Conservation (phyloP, 2,113 vertebrate genomes). For the Brachypteracias leptosomus region DNA sequence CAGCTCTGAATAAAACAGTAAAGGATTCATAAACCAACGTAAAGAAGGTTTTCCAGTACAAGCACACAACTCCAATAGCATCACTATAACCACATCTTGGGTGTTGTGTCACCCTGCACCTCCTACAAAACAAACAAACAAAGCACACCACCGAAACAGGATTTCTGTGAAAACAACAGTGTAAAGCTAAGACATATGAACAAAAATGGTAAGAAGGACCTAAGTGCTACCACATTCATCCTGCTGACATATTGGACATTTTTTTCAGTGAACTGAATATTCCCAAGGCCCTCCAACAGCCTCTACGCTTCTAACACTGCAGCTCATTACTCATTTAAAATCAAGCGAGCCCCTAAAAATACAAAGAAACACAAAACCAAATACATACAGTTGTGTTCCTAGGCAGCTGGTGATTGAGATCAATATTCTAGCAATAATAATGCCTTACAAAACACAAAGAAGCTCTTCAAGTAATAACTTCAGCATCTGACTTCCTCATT, state of each 20-base stretch:
- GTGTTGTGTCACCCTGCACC: neutral
- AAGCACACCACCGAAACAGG: neutral
- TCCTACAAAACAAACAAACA: neutral
- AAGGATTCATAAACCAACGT: conserved; percentile 34
- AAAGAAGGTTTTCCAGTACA: conserved; percentile 18
- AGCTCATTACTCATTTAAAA: neutral
- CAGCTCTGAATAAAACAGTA: conserved; percentile 42
- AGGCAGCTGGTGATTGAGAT: neutral
- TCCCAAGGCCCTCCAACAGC: neutral
- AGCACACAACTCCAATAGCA: neutral
- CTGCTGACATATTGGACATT: neutral
- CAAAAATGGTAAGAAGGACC: neutral
- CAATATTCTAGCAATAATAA: neutral
- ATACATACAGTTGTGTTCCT: neutral
- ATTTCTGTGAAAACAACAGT: neutral
- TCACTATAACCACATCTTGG: neutral
- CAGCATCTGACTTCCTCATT: neutral
- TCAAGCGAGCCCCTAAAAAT: neutral
- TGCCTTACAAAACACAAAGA: neutral
- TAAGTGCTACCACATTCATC: neutral
- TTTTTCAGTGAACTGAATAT: neutral
- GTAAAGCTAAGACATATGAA: neutral
- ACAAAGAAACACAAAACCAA: neutral
- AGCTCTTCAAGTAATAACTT: neutral
- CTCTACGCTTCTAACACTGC: neutral